phyloP scores from a whole-genome alignment of 30 jellyfish, hydroid and myxozoan genomes.

The Cassiopea andromeda region DNA sequence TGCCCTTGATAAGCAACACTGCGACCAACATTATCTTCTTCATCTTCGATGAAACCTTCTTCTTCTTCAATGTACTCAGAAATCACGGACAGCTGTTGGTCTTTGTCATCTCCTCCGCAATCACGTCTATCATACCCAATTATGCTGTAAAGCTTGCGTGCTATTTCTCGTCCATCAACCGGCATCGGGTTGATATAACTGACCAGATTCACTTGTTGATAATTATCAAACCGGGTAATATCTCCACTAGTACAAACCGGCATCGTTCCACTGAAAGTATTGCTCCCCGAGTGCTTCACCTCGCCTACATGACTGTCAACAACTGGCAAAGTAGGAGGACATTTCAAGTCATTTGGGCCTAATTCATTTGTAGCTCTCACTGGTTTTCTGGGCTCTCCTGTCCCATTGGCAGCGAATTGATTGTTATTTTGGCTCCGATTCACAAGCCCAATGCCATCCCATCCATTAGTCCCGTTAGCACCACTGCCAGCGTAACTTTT shows the following conservation, averaged over 20 bases:
- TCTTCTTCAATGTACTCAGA: constrained; percentile 59
- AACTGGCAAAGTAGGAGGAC: neutral
- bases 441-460: neutral
- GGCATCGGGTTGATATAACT: constrained; percentile 3
- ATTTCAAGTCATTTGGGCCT: neutral
- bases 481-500: neutral
- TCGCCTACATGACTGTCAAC: neutral
- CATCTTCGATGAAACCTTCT: constrained; percentile 31
- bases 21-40: neutral
- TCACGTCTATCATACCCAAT: neutral
- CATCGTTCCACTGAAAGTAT: neutral
- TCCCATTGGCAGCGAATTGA: neutral
- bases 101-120: constrained; percentile 23
- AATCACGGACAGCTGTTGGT: constrained; percentile 47
- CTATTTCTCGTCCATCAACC: neutral
- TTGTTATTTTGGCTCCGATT: neutral
- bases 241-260: neutral
- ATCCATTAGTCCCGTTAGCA: neutral
- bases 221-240: neutral
- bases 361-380: neutral
- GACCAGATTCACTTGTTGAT: constrained; percentile 16
- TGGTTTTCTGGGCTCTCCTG: neutral
- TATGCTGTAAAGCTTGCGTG: constrained; percentile 3
- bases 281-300: neutral
- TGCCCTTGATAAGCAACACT: neutral